phyloP scores from a whole-genome alignment of 2,888 invertebrate species.

The Poecilobothrus nobilitatus region DNA sequence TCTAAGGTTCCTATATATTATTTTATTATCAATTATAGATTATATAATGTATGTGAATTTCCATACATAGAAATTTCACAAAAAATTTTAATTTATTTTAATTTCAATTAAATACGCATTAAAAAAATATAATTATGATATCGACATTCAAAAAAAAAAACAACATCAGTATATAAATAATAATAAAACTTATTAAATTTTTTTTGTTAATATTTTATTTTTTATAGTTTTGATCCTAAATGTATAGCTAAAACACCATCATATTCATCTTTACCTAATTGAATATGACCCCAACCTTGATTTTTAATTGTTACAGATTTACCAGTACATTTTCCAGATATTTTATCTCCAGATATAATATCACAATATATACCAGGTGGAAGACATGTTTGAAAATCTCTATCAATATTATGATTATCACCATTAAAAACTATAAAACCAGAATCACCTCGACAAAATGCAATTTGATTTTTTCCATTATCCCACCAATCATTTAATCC shows the following conservation, averaged over 20 bases:
- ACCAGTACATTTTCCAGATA: conserved; percentile 34
- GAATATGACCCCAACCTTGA: conserved; percentile 33
- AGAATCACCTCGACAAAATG: conserved; percentile 68
- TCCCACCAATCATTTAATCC: conserved; percentile 67
- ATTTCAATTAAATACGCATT: too few relatives aligned
- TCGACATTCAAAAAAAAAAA: too few relatives aligned
- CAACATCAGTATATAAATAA: too few relatives aligned
- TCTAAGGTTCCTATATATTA: too few relatives aligned
- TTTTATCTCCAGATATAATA: conserved; percentile 62
- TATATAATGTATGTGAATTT: too few relatives aligned
- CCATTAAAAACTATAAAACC: conserved; percentile 72
- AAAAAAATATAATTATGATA: too few relatives aligned
- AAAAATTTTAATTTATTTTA: too few relatives aligned
- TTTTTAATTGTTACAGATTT: conserved; percentile 31
- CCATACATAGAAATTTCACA: too few relatives aligned
- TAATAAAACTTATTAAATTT: neutral
- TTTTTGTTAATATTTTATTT: neutral
- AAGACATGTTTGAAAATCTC: conserved; percentile 55
- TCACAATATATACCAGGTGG: conserved; percentile 78
- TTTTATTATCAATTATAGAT: too few relatives aligned
- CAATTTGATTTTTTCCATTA: conserved; percentile 71
- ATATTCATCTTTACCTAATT: conserved; percentile 27
- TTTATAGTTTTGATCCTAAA: conserved; percentile 29
- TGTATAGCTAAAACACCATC: conserved; percentile 70
- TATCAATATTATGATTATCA: conserved; percentile 52